Evolutionary conservation across 2,113 vertebrate genomes (phyloP).

Genomic region (Pavo muticus): DNA sequence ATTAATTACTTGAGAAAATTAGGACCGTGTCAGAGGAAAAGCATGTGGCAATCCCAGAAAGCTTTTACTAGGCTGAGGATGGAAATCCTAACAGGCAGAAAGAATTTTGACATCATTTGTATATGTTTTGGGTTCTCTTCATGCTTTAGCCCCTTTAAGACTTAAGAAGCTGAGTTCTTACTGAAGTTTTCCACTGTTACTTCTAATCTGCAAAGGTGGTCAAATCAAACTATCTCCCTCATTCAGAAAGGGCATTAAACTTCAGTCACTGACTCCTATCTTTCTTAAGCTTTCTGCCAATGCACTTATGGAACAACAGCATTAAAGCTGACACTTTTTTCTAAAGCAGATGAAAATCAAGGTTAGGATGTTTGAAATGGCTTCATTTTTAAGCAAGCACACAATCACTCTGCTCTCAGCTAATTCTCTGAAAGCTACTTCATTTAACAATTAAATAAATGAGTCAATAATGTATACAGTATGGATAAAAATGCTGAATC

Average conservation of each 20-base stretch:
- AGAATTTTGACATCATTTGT: neutral
- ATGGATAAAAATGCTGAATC: neutral
- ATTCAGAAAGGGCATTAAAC: neutral
- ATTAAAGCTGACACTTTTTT: neutral
- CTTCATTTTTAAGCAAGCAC: neutral
- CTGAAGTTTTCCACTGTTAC: neutral
- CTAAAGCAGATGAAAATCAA: neutral
- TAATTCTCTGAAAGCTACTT: neutral
- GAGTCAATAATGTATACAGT: neutral
- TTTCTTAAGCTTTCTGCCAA: neutral
- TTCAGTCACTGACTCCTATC: neutral
- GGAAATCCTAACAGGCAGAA: neutral
- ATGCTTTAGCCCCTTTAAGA: neutral
- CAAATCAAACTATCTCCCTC: neutral
- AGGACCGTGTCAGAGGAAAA: neutral
- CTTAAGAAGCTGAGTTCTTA: neutral
- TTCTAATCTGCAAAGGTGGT: neutral
- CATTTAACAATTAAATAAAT: neutral
- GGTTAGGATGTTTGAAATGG: neutral
- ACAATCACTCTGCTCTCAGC: neutral
- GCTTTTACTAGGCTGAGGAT: neutral
- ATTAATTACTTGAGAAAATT: constrained; percentile 2
- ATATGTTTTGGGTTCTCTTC: neutral
- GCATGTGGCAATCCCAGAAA: neutral
- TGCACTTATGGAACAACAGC: neutral